phyloP scores from a whole-genome alignment of 2,888 invertebrate genomes.

The Junonia oenone region DNA sequence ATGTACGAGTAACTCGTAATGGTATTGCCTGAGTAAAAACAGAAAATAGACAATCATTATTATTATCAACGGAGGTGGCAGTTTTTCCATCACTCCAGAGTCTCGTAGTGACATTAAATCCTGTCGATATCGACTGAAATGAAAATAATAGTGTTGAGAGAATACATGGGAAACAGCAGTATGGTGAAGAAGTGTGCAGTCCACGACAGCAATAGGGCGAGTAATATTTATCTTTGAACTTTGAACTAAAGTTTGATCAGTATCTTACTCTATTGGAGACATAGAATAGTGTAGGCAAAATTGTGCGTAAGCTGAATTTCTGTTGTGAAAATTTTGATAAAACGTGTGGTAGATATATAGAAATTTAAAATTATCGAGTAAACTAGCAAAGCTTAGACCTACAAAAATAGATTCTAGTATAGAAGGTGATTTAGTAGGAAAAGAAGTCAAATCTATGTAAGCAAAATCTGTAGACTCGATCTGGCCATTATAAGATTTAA shows the following conservation, averaged over 20 bases:
- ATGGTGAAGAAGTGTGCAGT: conserved; percentile 57
- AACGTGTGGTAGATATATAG: conserved; percentile 66
- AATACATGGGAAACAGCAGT: conserved; percentile 57
- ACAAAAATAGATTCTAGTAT: conserved; percentile 57
- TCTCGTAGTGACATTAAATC: conserved; percentile 13
- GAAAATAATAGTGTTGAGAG: conserved; percentile 50
- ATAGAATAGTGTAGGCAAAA: conserved; percentile 66
- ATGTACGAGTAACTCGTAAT: background rate
- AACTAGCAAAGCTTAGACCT: conserved; percentile 56
- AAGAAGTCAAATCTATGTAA: conserved; percentile 45
- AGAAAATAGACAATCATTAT: background rate
- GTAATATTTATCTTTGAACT: conserved; percentile 69
- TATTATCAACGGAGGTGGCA: conserved; percentile 15
- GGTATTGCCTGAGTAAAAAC: background rate
- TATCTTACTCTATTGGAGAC: conserved; percentile 50
- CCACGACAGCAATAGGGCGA: conserved; percentile 70
- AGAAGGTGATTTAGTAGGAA: conserved; percentile 56
- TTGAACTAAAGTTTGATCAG: conserved; percentile 56
- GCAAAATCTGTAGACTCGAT: conserved; percentile 56
- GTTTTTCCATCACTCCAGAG: conserved; percentile 29
- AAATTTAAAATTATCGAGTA: conserved; percentile 46
- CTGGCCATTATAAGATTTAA: conserved; percentile 52
- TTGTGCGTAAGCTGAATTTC: conserved; percentile 43
- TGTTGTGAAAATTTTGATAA: conserved; percentile 42
- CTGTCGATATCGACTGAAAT: conserved; percentile 29